phyloP scores from a whole-genome alignment of 2,797 vertebrate genomes.

The Odontamblyopus rebecca region DNA sequence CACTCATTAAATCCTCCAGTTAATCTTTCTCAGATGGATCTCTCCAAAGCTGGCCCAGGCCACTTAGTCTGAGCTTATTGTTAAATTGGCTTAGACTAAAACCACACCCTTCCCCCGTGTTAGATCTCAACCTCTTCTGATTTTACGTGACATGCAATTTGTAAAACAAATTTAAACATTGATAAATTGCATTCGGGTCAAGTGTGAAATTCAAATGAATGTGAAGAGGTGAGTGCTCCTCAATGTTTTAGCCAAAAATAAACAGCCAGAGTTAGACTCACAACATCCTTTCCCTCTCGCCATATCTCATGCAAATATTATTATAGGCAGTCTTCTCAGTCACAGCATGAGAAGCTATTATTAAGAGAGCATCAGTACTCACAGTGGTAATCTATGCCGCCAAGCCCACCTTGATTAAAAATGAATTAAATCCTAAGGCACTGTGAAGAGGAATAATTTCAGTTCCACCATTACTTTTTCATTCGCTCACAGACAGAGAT shows the following conservation, averaged over 20 bases:
- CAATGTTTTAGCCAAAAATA: constrained; percentile 45
- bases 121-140: constrained; percentile 50
- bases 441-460: constrained; percentile 78
- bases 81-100: constrained; percentile 74
- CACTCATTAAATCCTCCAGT: constrained; percentile 75
- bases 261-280: constrained; percentile 57
- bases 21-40: constrained; percentile 81
- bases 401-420: constrained; percentile 80
- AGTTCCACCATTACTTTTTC: constrained; percentile 75
- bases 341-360: constrained; percentile 68
- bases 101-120: constrained; percentile 63
- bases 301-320: constrained; percentile 74
- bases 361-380: constrained; percentile 74
- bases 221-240: constrained; percentile 49
- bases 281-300: constrained; percentile 58
- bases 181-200: constrained; percentile 14
- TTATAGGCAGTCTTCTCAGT: constrained; percentile 59
- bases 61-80: constrained; percentile 74
- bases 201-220: constrained; percentile 41
- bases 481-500: constrained; percentile 76
- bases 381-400: constrained; percentile 69
- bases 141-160: constrained; percentile 62
- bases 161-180: constrained; percentile 46
- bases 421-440: constrained; percentile 77
- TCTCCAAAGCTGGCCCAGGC: constrained; percentile 72